These are phyloP conservation scores for Neodiprion lecontei DNA, from an alignment of 1,140 invertebrate genomes.

Conservation along the genomic window DNA sequence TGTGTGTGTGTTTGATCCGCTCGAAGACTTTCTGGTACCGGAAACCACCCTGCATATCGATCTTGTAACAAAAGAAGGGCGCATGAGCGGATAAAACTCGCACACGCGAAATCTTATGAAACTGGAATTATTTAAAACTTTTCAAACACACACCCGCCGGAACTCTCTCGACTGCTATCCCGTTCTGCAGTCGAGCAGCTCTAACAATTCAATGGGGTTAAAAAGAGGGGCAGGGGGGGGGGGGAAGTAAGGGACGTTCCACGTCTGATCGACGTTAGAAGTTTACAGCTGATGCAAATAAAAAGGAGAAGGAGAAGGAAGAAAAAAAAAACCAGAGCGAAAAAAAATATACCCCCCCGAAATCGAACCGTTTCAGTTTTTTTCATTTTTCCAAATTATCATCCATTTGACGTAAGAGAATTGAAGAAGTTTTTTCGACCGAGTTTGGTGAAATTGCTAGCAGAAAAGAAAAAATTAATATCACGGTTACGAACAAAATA, in stretches of 20 bases:
- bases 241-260: too few relatives aligned
- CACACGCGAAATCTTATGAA: neutral
- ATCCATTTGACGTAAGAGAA: neutral
- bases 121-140: constrained; percentile 6
- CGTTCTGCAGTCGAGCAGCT: neutral
- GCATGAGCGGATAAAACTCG: neutral
- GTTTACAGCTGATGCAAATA: too few relatives aligned
- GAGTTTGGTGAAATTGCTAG: neutral
- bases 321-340: too few relatives aligned
- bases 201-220: too few relatives aligned
- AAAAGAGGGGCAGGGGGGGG: too few relatives aligned
- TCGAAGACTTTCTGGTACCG: neutral
- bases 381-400: neutral
- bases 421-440: neutral
- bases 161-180: neutral
- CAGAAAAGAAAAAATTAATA: neutral
- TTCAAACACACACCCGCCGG: neutral
- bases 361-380: too few relatives aligned
- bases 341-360: too few relatives aligned
- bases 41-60: neutral
- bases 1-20: neutral
- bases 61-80: neutral
- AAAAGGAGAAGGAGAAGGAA: too few relatives aligned
- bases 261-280: too few relatives aligned
- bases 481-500: neutral